Evolutionary conservation across 2,888 invertebrate species (phyloP), one percentile per base, ranked within the genome.

Genomic region (Stenodera caucasica): DNA sequence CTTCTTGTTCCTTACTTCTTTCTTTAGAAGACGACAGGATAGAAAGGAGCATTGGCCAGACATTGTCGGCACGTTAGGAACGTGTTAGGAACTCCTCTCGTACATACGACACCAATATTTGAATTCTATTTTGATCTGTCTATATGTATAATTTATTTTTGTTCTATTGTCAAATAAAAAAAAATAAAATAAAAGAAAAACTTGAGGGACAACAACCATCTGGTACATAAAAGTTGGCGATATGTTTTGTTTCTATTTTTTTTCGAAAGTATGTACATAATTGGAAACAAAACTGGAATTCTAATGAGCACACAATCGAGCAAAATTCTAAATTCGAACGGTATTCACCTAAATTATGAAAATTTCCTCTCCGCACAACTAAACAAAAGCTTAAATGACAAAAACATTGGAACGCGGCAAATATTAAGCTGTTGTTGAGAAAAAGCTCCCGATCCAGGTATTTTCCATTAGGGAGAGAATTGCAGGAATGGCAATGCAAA

Each of bases 61-160:
- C 63, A 55, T 45, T 5, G 50, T 51, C 60, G 58, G 45, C 55
- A 54, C 55, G 56, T 53, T 29, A 45, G 57, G 33, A 54, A 61
- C 61, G 61, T 64, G 64, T 60, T 60, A 35, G 64, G 45, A 45
- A n/a, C 45, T 21, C 57, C 57, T 61, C 61, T 61, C 57, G n/a
- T n/a, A n/a, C 55, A 49, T 57, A 53, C 53, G 49, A 60, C 61
- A 53, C n/a, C 55, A 54, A 59, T 64, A 64, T 64, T 64, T 61
- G 61, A 64, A 64, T 64, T 58, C 64, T 60, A 60, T 64, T 64
- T 64, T 58, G 50, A 64, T 64, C 54, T 54, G 23, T 52, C 59
- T 51, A 21, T 49, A 37, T 50, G 54, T 29, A 60, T 32, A n/a
- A n/a, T 45, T 21, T 45, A 45, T 45, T 45, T 45, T 7, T n/a